Evolutionary conservation across 64 coral and sea anemone genomes (phyloP), one percentile per base, ranked within the genome.

Genomic region (Porites australiensis): DNA sequence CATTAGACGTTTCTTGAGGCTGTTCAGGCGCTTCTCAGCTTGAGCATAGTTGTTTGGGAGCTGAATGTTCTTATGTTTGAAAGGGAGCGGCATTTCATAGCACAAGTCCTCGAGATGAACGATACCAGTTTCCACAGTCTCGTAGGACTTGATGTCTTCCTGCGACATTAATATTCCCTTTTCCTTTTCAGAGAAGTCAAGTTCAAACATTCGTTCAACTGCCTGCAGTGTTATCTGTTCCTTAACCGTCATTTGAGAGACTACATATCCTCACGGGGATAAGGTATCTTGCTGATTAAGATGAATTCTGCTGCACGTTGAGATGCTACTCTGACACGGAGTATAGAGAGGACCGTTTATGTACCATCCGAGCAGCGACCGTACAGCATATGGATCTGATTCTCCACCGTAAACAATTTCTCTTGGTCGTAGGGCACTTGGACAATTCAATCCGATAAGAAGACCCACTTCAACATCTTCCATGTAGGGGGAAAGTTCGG

Each of bases 391-490:
- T 14, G 82, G 89, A 5, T 84, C 83, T 5, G 45, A 60, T 22
- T 90, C 81, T 6, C 50, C 64, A 5, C 74, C 88, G 44, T 90
- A 59, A 61, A 95, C 60, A 64, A 87, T 54, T 5, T 95, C 88
- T 90, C 80, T 51, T 77, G 86, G 91, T 5, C 91, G 80, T 2
- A 96, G 67, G 5, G 49, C 67, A 23, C 64, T 93, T 58, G 91
- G 91, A 57, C 88, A 96, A 20, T 96, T 96, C 4, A 90, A 45
- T 6, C 95, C 95, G 52, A 92, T 82, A 20, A 96, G 95, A 11
- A 96, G 44, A n/a, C 72, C 95, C 5, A 96, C 88, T 62, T 96
- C 72, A 2, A 87, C 59, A 22, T 93, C 90, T 55, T 93, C 75
- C 87, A 93, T 87, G 43, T 93, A 93, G 4, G 79, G 78, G 2